Evolutionary conservation across 2,797 vertebrate species (phyloP).

Genomic region (Sandelia bainsii): DNA sequence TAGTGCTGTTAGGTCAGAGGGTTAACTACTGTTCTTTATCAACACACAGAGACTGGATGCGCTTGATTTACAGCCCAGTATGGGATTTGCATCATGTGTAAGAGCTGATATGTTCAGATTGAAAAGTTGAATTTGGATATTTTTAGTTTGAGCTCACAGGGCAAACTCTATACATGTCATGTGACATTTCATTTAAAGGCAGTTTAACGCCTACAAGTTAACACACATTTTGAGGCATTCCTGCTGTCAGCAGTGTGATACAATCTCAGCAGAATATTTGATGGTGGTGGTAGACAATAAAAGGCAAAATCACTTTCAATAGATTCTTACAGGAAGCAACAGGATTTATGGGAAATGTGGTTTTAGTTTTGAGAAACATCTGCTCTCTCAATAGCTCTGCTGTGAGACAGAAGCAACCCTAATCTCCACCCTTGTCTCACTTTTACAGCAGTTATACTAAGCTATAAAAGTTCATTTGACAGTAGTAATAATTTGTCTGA

Average conservation of each 20-base stretch:
- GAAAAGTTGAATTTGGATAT: constrained; percentile 11
- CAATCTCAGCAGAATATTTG: not conserved
- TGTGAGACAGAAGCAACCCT: constrained; percentile 23
- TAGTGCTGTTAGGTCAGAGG: constrained; percentile 29
- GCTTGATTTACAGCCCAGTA: constrained; percentile 32
- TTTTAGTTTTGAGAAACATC: constrained; percentile 47
- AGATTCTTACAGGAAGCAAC: constrained; percentile 23
- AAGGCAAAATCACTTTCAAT: constrained; percentile 6
- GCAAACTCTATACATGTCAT: not conserved
- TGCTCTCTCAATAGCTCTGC: constrained; percentile 10
- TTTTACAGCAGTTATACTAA: constrained; percentile 14
- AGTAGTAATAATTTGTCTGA: constrained; percentile 17
- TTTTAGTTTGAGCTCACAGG: not conserved
- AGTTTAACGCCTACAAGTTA: no score
- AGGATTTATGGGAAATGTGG: constrained; percentile 52
- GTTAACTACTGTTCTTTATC: constrained; percentile 34
- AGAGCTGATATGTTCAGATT: constrained; percentile 12
- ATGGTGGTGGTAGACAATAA: constrained; percentile 14
- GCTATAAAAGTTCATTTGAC: constrained; percentile 11
- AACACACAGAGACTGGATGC: not conserved
- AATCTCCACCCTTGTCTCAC: not conserved
- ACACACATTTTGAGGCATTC: no score
- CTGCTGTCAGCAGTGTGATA: not conserved
- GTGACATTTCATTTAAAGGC: not conserved
- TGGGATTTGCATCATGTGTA: constrained; percentile 7